A percentile compares a stretch with the other conserved stretches of the same genome.
phyloP scores from a whole-genome alignment of 2,113 vertebrate genomes.

The Albula glossodonta region DNA sequence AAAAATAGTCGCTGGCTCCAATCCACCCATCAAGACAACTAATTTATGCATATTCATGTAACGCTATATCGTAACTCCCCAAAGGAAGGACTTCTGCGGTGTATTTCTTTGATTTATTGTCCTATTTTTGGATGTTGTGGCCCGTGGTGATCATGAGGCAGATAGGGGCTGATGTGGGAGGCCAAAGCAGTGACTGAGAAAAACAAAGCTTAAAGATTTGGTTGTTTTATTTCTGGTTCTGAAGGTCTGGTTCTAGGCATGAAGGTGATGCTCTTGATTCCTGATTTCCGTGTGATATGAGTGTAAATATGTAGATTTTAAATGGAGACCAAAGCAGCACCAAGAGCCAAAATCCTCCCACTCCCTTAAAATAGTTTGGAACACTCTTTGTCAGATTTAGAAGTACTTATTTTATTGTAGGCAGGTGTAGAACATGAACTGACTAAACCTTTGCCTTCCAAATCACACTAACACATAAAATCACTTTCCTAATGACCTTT shows the following conservation, averaged over 20 bases:
- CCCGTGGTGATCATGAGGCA: background rate
- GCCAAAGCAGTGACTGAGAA: background rate
- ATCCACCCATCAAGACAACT: no score
- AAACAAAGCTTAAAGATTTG: background rate
- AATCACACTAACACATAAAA: background rate
- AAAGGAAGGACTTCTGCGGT: constrained; percentile 5
- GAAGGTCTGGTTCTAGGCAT: background rate
- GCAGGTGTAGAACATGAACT: background rate
- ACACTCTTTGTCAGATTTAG: background rate
- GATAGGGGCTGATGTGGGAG: background rate
- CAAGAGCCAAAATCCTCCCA: background rate
- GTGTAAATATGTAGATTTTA: background rate
- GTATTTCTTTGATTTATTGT: background rate
- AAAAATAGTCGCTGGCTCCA: background rate
- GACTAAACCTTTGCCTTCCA: background rate
- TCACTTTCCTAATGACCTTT: background rate
- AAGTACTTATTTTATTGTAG: background rate
- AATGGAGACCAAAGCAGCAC: background rate
- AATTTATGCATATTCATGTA: constrained; percentile 12
- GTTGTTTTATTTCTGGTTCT: background rate
- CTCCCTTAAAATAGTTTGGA: background rate
- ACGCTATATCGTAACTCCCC: constrained; percentile 3
- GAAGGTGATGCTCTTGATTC: background rate
- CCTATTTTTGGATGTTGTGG: background rate
- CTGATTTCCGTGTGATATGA: background rate